phyloP scores from a whole-genome alignment of 2,888 invertebrate genomes.

The Parnassius smintheus region DNA sequence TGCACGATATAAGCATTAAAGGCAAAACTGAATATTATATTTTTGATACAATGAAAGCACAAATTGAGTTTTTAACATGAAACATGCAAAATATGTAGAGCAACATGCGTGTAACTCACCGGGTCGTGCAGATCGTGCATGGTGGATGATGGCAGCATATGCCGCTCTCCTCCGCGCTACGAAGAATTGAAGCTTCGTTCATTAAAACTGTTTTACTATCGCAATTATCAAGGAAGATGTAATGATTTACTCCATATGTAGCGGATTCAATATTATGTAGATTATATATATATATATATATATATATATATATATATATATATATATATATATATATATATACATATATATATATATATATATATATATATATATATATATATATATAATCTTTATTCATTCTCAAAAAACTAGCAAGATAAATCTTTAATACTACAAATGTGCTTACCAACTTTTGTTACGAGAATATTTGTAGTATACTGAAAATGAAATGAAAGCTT shows the following conservation, averaged over 20 bases:
- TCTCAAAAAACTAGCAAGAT: too few relatives aligned
- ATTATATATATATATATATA: too few relatives aligned
- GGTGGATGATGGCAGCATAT: constrained; percentile 79
- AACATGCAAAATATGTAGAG: constrained; percentile 42
- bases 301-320: too few relatives aligned
- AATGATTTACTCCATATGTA: not conserved
- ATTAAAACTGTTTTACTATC: constrained; percentile 1
- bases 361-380: too few relatives aligned
- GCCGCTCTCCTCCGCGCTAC: constrained; percentile 78
- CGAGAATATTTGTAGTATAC: too few relatives aligned
- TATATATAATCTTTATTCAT: too few relatives aligned
- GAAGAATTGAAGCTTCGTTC: constrained; percentile 49
- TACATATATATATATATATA: too few relatives aligned
- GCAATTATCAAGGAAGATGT: constrained; percentile 2
- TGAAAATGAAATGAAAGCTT: too few relatives aligned
- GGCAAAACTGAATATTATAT: constrained; percentile 60
- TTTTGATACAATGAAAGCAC: constrained; percentile 53
- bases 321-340: too few relatives aligned
- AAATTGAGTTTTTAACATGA: constrained; percentile 48
- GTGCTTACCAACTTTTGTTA: too few relatives aligned
- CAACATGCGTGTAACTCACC: constrained; percentile 68
- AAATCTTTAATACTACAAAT: too few relatives aligned
- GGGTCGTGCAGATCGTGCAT: constrained; percentile 82
- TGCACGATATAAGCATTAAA: constrained; percentile 16
- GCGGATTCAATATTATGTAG: too few relatives aligned